Evolutionary conservation across 2,113 vertebrate species (phyloP).

Genomic region (Engystomops pustulosus): DNA sequence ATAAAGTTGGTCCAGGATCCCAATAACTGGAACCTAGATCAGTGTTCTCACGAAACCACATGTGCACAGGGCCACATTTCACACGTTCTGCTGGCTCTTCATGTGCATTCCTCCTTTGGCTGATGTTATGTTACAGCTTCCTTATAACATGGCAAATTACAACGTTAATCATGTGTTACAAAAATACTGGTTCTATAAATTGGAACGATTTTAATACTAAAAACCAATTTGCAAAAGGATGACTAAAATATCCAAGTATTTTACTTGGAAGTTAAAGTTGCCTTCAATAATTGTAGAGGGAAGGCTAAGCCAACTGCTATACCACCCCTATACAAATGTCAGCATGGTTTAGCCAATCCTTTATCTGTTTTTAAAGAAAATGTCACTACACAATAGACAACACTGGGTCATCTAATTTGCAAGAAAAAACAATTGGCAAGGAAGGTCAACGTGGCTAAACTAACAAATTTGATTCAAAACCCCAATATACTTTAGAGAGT

Average conservation of each 20-base stretch:
- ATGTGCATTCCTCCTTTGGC: conserved; percentile 26
- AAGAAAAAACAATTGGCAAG: too few species aligned
- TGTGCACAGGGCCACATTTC: conserved; percentile 24
- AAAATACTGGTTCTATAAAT: not conserved
- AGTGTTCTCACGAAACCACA: conserved; percentile 14
- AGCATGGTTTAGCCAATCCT: too few species aligned
- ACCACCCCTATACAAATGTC: too few species aligned
- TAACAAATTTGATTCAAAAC: too few species aligned
- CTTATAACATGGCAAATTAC: conserved; percentile 10
- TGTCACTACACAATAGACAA: too few species aligned
- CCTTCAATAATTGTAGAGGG: not conserved
- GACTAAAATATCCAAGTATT: not conserved
- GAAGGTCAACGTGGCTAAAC: too few species aligned
- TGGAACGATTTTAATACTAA: too few species aligned
- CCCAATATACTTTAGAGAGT: too few species aligned
- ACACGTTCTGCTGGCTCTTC: conserved; percentile 23
- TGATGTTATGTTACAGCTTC: conserved; percentile 5
- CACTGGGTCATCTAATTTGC: too few species aligned
- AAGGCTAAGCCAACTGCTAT: too few species aligned
- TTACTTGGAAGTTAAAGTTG: not conserved
- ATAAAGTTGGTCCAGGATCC: conserved; percentile 35
- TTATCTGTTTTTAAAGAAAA: too few species aligned
- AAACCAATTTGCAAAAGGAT: too few species aligned
- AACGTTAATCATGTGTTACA: not conserved
- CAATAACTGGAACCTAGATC: conserved; percentile 32